A percentile compares a stretch with the other conserved stretches of the same genome.
Evolutionary conservation across 2,888 invertebrate species (phyloP).

Genomic region (Papilio protenor): DNA sequence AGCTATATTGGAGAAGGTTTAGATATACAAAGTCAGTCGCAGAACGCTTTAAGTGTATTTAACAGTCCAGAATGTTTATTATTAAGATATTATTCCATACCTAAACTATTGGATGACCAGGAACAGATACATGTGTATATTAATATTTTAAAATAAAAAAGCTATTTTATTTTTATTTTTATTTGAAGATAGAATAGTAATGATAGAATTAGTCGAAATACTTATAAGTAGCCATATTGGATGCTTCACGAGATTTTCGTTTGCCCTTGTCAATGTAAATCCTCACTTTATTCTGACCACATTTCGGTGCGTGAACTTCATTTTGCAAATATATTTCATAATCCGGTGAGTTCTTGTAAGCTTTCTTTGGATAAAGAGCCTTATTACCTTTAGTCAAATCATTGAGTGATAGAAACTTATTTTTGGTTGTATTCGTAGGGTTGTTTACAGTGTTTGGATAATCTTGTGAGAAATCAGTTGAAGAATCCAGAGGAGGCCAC

Average conservation of each 20-base stretch:
- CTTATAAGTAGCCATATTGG: conserved; percentile 47
- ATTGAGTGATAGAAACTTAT: conserved; percentile 33
- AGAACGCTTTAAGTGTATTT: conserved; percentile 51
- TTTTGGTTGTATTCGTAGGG: conserved; percentile 40
- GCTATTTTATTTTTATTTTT: conserved; percentile 34
- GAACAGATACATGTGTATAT: conserved; percentile 52
- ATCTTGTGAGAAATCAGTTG: conserved; percentile 25
- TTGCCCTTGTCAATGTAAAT: conserved; percentile 67
- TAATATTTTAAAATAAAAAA: conserved; percentile 50
- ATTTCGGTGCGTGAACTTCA: conserved; percentile 61
- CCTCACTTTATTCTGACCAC: conserved; percentile 66
- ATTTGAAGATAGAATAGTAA: conserved; percentile 22
- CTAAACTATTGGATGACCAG: conserved; percentile 50
- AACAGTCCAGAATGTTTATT: conserved; percentile 54
- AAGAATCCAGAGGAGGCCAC: conserved; percentile 27
- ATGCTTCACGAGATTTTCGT: conserved; percentile 58
- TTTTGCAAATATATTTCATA: conserved; percentile 70
- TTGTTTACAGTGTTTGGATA: conserved; percentile 12
- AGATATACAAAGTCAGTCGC: conserved; percentile 53
- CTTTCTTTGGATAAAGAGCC: conserved; percentile 40
- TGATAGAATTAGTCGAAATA: conserved; percentile 54
- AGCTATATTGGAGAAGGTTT: conserved; percentile 57
- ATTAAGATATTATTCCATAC: conserved; percentile 51
- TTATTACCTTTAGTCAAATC: conserved; percentile 44
- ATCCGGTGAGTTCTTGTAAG: conserved; percentile 53